Evolutionary conservation across 2,888 invertebrate species (phyloP), one percentile per base, ranked within the genome.

Genomic region (Prosapia bicincta): DNA sequence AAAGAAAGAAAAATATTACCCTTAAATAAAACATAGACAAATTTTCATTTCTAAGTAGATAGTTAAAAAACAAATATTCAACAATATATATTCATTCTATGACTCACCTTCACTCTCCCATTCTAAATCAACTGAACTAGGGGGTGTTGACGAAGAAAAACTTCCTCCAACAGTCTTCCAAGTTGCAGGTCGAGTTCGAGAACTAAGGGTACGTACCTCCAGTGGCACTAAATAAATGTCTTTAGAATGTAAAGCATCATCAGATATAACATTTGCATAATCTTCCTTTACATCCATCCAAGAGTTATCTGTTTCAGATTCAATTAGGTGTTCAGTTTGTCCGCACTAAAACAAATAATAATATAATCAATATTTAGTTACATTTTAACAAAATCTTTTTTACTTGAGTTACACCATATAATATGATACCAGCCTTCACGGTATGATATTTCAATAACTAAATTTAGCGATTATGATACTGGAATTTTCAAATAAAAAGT

Each of bases 51-150:
- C n/a, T n/a, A n/a, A n/a, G n/a, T n/a, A n/a, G n/a, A n/a, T n/a
- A n/a, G n/a, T n/a, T n/a, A n/a, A n/a, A n/a, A n/a, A n/a, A n/a
- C n/a, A n/a, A n/a, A n/a, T n/a, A n/a, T n/a, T n/a, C n/a, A n/a
- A n/a, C n/a, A n/a, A n/a, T n/a, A n/a, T n/a, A n/a, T n/a, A n/a
- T n/a, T n/a, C n/a, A n/a, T n/a, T 30, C 38, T 13, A 38, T 54
- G 3, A 71, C 73, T 69, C 69, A 80, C 86, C 86, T 85, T 91
- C 91, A 81, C 91, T 90, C 83, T 91, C 91, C 91, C 91, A 91
- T 84, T 91, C 91, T 75, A 91, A 85, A 82, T 91, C 91, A 75
- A 91, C 83, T 3, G 91, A 91, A 81, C 90, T 90, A n/a, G 88
- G 89, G 30, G 90, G 88, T 28, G 91, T 90, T 54, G 88, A 88